Conservation (phyloP, 1,140 invertebrate species). For the Drosophila pallidifrons region DNA sequence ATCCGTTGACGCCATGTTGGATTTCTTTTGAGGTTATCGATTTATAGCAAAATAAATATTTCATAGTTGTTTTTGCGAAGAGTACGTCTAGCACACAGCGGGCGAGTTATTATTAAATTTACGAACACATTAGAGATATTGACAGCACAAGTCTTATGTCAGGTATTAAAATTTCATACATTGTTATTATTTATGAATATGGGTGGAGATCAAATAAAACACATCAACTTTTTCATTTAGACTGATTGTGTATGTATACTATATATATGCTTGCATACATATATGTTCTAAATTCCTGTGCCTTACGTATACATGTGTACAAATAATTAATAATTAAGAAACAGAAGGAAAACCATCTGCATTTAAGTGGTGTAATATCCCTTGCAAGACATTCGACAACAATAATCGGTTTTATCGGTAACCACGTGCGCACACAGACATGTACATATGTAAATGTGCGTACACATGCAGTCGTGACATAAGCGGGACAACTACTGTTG, state of each 20-base stretch:
- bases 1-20: conserved; percentile 70
- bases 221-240: no score
- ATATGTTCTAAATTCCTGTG: no score
- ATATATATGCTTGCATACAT: no score
- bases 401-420: conserved; percentile 21
- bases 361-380: not conserved
- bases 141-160: no score
- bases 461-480: conserved; percentile 26
- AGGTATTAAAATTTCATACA: no score
- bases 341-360: not conserved
- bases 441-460: not conserved
- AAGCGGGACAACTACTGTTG: conserved; percentile 47
- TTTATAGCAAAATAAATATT: conserved; percentile 22
- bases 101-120: not conserved
- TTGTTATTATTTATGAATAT: no score
- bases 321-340: not conserved
- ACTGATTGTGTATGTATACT: no score
- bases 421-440: conserved; percentile 46
- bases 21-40: conserved; percentile 64
- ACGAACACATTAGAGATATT: no score
- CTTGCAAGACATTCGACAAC: not conserved
- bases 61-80: not conserved
- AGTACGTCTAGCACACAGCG: not conserved
- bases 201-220: no score
- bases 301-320: no score